phyloP scores from a whole-genome alignment of 1,140 invertebrate species.

The Heliconius congener region DNA sequence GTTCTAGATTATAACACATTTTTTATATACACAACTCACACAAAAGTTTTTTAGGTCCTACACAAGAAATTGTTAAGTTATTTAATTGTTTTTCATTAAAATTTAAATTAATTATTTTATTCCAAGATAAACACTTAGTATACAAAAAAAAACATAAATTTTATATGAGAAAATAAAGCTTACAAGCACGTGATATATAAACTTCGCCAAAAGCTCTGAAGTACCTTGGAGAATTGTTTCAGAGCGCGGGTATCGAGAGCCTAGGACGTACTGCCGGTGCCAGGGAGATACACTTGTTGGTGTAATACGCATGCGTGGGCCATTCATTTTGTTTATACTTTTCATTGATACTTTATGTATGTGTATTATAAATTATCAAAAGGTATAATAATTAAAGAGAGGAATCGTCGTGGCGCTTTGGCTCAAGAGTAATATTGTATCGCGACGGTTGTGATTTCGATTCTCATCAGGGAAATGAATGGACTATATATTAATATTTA shows the following conservation, averaged over 20 bases:
- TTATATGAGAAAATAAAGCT: neutral
- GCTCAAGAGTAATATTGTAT: too few species aligned
- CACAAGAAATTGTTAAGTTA: neutral
- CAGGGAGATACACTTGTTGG: neutral
- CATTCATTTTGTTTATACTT: neutral
- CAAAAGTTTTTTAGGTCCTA: neutral
- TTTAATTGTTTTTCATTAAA: too few species aligned
- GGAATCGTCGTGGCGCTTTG: too few species aligned
- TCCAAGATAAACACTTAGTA: neutral
- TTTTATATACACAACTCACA: neutral
- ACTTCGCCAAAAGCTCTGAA: neutral
- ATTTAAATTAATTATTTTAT: neutral
- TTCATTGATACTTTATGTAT: neutral
- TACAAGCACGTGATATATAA: neutral
- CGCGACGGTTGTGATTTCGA: too few species aligned
- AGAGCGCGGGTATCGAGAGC: constrained; percentile 12
- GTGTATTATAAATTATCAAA: too few species aligned
- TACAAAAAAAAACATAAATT: too few species aligned
- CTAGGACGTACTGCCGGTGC: neutral
- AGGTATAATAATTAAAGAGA: too few species aligned
- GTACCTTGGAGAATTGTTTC: neutral
- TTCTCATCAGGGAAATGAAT: too few species aligned
- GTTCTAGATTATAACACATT: neutral
- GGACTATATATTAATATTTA: too few species aligned
- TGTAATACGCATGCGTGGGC: constrained; percentile 1